phyloP scores from a whole-genome alignment of 2,797 vertebrate genomes.

The Taeniopygia guttata region DNA sequence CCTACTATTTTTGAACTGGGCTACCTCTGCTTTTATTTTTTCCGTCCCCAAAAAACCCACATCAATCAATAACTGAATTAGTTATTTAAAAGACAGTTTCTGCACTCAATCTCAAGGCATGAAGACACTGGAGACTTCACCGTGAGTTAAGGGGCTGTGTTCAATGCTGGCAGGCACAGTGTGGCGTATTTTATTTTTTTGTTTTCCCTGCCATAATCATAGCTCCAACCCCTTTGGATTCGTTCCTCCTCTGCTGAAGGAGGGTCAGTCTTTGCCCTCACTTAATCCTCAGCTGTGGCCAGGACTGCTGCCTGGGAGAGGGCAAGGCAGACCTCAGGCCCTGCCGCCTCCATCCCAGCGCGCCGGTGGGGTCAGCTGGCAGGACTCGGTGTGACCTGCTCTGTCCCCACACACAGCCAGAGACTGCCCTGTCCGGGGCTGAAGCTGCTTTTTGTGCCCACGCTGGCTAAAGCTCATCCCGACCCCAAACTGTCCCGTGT shows the following conservation, averaged over 20 bases:
- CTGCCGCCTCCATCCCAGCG: not conserved
- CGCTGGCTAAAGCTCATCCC: not conserved
- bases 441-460: not conserved
- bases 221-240: slow-evolving; percentile 19
- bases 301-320: not conserved
- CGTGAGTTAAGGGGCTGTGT: slow-evolving; percentile 54
- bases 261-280: not conserved
- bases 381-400: rapidly evolving
- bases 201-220: slow-evolving; percentile 63
- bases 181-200: slow-evolving; percentile 22
- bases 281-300: slow-evolving; percentile 17
- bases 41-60: slow-evolving; percentile 2
- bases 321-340: not conserved
- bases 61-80: slow-evolving; percentile 62
- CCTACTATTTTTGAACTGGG: slow-evolving; percentile 62
- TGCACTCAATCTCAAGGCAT: slow-evolving; percentile 63
- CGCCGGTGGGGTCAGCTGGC: rapidly evolving
- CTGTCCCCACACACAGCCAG: not conserved
- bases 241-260: not conserved
- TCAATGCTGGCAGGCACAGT: slow-evolving; percentile 67
- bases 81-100: slow-evolving; percentile 58
- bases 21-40: not conserved
- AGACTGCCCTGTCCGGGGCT: not conserved
- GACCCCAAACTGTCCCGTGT: not conserved
- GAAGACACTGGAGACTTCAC: slow-evolving; percentile 69